Evolutionary conservation across 92 coral and sea anemone species (phyloP).

Genomic region (Montipora capitata): DNA sequence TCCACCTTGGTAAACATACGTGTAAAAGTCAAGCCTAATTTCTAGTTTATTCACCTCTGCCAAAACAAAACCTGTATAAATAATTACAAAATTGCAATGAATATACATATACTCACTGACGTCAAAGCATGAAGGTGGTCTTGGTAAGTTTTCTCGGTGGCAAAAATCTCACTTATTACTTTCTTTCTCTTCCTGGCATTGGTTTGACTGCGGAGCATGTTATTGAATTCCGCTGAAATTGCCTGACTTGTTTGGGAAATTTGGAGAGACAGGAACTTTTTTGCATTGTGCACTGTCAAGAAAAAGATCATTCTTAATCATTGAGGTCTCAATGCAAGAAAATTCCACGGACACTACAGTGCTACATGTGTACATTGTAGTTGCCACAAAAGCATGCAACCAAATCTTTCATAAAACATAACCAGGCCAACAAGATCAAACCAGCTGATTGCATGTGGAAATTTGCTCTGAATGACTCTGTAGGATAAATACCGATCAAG

Average conservation of each 20-base stretch:
- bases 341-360: background rate
- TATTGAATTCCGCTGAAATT: conserved; percentile 89
- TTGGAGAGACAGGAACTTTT: conserved; percentile 95
- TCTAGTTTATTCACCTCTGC: too few relatives aligned
- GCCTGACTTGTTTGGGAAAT: conserved; percentile 96
- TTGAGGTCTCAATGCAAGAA: background rate
- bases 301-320: background rate
- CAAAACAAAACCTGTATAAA: too few relatives aligned
- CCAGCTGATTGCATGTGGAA: too few relatives aligned
- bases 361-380: too few relatives aligned
- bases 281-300: conserved; percentile 88
- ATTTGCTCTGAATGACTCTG: too few relatives aligned
- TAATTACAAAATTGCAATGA: background rate
- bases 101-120: conserved; percentile 73
- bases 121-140: conserved; percentile 88
- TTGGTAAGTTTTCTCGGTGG: conserved; percentile 95
- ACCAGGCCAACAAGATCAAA: too few relatives aligned
- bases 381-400: too few relatives aligned
- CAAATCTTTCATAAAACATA: too few relatives aligned
- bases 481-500: background rate
- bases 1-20: too few relatives aligned
- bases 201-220: conserved; percentile 82
- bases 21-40: too few relatives aligned
- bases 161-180: conserved; percentile 93
- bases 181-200: conserved; percentile 86